These are phyloP conservation scores for Caloenas nicobarica DNA, from an alignment of 2,113 vertebrate species.

Conservation along the genomic window DNA sequence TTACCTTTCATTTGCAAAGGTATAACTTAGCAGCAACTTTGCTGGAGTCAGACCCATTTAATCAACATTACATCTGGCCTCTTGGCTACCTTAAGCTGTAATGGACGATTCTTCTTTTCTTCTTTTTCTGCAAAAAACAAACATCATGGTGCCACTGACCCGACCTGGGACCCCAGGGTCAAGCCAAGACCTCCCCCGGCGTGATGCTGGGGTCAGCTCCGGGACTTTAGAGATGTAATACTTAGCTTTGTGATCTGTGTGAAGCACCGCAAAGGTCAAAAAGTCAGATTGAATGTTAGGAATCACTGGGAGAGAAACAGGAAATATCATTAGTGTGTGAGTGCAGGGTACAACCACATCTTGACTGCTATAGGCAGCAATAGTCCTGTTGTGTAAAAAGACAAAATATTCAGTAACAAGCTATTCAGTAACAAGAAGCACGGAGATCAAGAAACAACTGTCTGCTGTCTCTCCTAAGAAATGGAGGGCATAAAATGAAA, in stretches of 20 bases:
- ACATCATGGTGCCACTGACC: not conserved
- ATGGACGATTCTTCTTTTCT: not conserved
- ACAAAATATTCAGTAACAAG: conserved; percentile 7
- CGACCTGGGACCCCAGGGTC: too few relatives aligned
- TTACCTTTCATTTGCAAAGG: not conserved
- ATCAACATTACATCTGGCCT: not conserved
- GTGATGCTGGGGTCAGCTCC: too few relatives aligned
- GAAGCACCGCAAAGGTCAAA: too few relatives aligned
- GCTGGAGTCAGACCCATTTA: not conserved
- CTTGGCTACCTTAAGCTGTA: not conserved
- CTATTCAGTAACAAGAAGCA: conserved; percentile 32
- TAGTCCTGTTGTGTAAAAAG: not conserved
- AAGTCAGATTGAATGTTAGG: too few relatives aligned
- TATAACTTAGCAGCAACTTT: not conserved
- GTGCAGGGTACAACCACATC: not conserved
- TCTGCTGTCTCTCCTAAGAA: conserved; percentile 14
- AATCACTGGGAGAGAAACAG: conserved; percentile 9
- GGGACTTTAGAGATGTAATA: too few relatives aligned
- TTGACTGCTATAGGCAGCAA: not conserved
- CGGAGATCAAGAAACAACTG: not conserved
- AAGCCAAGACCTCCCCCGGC: too few relatives aligned
- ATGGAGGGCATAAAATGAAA: conserved; percentile 26
- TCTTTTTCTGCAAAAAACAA: not conserved
- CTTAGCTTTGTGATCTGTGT: too few relatives aligned
- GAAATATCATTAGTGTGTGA: conserved; percentile 4